Conservation (phyloP, 2,888 invertebrate species). For the Lacanobia oleracea region DNA sequence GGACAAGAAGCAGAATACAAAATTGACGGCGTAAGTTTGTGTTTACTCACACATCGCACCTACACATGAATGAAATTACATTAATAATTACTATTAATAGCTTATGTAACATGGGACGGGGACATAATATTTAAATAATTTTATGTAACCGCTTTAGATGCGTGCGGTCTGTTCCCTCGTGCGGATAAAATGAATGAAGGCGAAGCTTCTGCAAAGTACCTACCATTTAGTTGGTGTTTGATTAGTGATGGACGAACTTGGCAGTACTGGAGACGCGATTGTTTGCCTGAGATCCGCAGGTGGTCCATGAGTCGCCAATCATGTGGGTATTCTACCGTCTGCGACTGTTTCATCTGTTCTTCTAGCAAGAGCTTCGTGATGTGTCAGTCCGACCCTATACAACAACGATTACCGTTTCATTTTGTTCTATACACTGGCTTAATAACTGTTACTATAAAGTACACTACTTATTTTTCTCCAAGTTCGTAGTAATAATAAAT, state of each 20-base stretch:
- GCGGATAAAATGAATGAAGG: background rate
- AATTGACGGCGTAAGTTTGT: slow-evolving; percentile 68
- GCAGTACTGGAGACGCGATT: slow-evolving; percentile 3
- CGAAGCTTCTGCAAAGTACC: slow-evolving; percentile 30
- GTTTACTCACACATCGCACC: slow-evolving; percentile 64
- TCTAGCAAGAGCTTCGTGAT: no score
- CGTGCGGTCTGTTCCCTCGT: background rate
- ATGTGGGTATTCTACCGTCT: background rate
- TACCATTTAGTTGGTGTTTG: slow-evolving; percentile 32
- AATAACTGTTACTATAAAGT: background rate
- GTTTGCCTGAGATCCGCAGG: background rate
- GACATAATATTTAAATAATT: slow-evolving; percentile 50
- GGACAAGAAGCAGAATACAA: slow-evolving; percentile 74
- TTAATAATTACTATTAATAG: slow-evolving; percentile 61
- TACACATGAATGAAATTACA: slow-evolving; percentile 62
- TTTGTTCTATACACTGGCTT: background rate
- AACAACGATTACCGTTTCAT: background rate
- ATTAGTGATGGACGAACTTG: slow-evolving; percentile 56
- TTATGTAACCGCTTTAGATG: slow-evolving; percentile 48
- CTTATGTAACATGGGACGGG: slow-evolving; percentile 56
- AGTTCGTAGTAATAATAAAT: no score
- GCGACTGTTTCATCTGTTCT: background rate
- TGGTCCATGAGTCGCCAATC: background rate
- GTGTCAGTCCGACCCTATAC: background rate
- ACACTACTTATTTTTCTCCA: background rate